Evolutionary conservation across 2,113 vertebrate species (phyloP), one percentile per base, ranked within the genome.

Genomic region (Cercocebus atys): DNA sequence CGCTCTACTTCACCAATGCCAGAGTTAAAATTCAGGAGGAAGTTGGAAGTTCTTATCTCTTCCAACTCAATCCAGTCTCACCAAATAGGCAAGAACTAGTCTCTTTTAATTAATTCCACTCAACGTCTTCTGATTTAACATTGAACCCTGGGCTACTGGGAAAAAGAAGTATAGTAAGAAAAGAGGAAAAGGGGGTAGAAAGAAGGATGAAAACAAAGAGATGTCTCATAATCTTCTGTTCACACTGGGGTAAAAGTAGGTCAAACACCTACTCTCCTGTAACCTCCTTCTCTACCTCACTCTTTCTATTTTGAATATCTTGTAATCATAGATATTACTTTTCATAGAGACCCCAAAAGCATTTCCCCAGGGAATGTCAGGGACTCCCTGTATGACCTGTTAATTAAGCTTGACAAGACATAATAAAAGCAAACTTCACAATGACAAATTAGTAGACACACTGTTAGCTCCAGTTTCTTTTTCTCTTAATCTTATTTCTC

Each of bases 21-120:
- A 82, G 50, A 86, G 78, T 93, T 78, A 78, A 85, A 96, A 78
- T 80, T 84, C 35, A 61, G 14, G 52, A 95, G 38, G 35, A 79
- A 75, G 55, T 88, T 85, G 40, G 22, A 88, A 91, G 32, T 27
- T 55, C 11, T 38, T 43, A 5, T 68, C 38, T 40, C 82, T 86
- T n/a, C 8, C 38, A 43, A 12, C 91, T 88, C 55, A 68, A 25
- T 23, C 50, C 32, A 57, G 27, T 20, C 50, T 72, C 16, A 72
- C 20, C 18, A 92, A 55, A 88, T 27, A 90, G n/a, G 27, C 40
- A 94, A 73, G 32, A 68, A 68, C 16, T 52, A 92, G 25, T 40
- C 30, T 87, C 85, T 82, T 50, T 78, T 73, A 55, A 55, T 50
- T 25, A 82, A 18, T 79, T 93, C 61, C 75, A 17, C 6, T 70